Percentiles rank a stretch among this genome's conserved stretches.
Conservation (phyloP, 2,888 invertebrate genomes). For the Amphiduros pacificus region DNA sequence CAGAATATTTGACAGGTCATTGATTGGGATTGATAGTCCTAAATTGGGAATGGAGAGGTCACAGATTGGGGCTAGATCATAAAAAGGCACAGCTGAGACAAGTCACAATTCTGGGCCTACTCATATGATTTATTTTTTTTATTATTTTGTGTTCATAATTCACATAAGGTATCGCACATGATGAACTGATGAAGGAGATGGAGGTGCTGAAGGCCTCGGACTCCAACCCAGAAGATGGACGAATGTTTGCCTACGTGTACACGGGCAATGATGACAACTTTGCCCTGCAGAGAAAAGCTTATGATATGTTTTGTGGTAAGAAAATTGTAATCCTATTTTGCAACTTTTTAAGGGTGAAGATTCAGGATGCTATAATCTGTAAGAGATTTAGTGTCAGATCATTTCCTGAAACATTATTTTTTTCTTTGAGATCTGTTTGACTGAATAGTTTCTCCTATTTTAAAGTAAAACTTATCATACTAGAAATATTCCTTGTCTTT, state of each 20-base stretch:
- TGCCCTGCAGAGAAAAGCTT: slow-evolving; percentile 44
- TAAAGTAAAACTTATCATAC: too few species aligned
- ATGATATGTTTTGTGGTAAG: slow-evolving; percentile 42
- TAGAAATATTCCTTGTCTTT: too few species aligned
- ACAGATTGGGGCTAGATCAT: too few species aligned
- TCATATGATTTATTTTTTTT: background rate
- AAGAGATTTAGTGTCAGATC: too few species aligned
- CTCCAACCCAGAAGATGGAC: slow-evolving; percentile 41
- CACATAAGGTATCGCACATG: slow-evolving; percentile 36
- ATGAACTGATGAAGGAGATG: slow-evolving; percentile 41
- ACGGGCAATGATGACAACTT: slow-evolving; percentile 46
- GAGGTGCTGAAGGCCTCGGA: slow-evolving; percentile 37
- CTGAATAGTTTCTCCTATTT: too few species aligned
- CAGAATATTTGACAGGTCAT: too few species aligned
- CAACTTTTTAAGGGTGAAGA: background rate
- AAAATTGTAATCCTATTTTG: background rate
- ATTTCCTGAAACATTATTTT: too few species aligned
- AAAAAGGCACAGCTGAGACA: too few species aligned
- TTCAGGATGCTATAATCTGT: background rate
- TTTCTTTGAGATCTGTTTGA: too few species aligned
- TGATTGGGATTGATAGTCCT: background rate
- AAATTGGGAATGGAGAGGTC: too few species aligned
- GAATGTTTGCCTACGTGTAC: slow-evolving; percentile 53
- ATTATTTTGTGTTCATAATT: background rate
- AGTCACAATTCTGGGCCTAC: too few species aligned